phyloP scores from a whole-genome alignment of 2,888 invertebrate species.

The Venusia cambrica region DNA sequence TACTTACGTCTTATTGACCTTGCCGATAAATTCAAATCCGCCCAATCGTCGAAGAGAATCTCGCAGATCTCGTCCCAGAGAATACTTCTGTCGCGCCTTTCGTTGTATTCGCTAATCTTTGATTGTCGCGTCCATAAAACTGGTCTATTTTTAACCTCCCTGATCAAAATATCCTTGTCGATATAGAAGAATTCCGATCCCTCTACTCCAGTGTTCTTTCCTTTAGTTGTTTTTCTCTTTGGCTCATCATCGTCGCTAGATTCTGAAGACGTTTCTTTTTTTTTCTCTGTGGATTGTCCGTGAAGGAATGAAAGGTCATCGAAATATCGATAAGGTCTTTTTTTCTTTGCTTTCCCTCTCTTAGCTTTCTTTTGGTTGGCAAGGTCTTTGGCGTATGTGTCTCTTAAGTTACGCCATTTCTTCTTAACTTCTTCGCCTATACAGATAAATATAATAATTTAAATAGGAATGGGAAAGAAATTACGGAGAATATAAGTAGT shows the following conservation, averaged over 20 bases:
- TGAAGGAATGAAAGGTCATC: conserved; percentile 8
- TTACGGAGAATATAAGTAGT: no score
- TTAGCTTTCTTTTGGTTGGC: conserved; percentile 9
- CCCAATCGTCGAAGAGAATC: conserved; percentile 12
- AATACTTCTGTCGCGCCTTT: no score
- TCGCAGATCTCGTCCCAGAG: conserved; percentile 14
- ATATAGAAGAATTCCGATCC: not conserved
- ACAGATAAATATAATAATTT: not conserved
- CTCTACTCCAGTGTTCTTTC: no score
- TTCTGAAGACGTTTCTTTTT: not conserved
- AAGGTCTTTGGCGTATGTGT: conserved; percentile 18
- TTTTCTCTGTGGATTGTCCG: conserved; percentile 3
- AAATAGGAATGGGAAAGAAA: no score
- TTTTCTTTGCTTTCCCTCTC: conserved; percentile 13
- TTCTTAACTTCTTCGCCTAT: conserved; percentile 21
- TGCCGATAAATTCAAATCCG: conserved; percentile 1
- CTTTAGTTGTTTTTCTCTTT: no score
- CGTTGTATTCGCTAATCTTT: conserved; percentile 4
- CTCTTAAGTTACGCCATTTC: conserved; percentile 22
- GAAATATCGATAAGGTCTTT: conserved; percentile 11
- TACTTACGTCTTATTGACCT: conserved; percentile 15
- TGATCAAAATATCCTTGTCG: conserved; percentile 2
- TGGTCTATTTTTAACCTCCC: conserved; percentile 13
- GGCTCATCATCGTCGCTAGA: conserved; percentile 4
- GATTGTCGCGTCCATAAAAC: conserved; percentile 13